Evolutionary conservation across 2,888 invertebrate species (phyloP).

Genomic region (Trissoscelio sp.): DNA sequence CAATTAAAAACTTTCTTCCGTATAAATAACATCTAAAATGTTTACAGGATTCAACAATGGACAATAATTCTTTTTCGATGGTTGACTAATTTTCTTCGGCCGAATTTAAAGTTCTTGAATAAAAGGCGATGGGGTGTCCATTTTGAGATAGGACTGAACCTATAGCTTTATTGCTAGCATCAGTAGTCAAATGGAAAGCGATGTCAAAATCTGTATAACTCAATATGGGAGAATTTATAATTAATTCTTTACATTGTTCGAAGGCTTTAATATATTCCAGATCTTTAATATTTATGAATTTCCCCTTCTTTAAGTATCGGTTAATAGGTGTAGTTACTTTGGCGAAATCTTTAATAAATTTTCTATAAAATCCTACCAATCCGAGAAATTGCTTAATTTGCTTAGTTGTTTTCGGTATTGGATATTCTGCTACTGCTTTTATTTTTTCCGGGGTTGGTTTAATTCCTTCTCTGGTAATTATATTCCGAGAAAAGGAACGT

Average conservation of each 20-base stretch:
- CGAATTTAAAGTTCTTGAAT: background rate
- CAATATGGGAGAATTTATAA: slow-evolving; percentile 1
- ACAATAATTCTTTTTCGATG: slow-evolving; percentile 6
- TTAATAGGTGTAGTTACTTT: slow-evolving; percentile 17
- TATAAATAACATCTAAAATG: background rate
- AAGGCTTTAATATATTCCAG: background rate
- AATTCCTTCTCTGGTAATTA: background rate
- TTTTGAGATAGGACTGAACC: slow-evolving; percentile 14
- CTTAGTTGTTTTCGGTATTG: background rate
- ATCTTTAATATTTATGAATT: background rate
- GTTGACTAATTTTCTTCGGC: slow-evolving; percentile 9
- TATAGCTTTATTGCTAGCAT: slow-evolving; percentile 12
- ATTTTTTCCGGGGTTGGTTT: background rate
- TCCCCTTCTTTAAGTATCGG: no score
- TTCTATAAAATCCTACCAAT: slow-evolving; percentile 61
- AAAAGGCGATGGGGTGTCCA: slow-evolving; percentile 7
- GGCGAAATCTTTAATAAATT: slow-evolving; percentile 68
- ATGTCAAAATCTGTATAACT: slow-evolving; percentile 6
- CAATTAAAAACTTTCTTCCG: no score
- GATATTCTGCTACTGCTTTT: background rate
- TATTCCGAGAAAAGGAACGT: no score
- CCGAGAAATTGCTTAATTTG: slow-evolving; percentile 3
- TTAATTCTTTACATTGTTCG: background rate
- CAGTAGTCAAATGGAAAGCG: background rate
- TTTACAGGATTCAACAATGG: background rate